Evolutionary conservation across 2,797 vertebrate genomes (phyloP), one percentile per base, ranked within the genome.

Genomic region (Nannoperca australis): DNA sequence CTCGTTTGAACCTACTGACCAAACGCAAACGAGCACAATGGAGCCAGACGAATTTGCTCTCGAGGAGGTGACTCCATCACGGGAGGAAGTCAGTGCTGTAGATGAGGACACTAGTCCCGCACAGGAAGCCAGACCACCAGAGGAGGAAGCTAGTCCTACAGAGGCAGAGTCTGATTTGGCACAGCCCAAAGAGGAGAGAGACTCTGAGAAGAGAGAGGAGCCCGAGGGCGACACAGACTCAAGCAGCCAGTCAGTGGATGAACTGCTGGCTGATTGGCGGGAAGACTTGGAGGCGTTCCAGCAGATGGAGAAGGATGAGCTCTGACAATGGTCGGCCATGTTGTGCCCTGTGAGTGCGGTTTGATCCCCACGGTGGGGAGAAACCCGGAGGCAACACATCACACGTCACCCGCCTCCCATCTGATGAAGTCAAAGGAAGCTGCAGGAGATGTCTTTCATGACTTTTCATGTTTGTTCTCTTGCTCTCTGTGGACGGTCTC

Each of bases 231-330:
- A 95, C 56, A 89, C 69, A 3, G 93, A 94, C 81, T 92, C 93
- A 0, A 80, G 51, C 82, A 92, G 76, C 84, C 96, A 96, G 63
- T 97, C 97, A 53, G 95, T 97, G 91, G 97, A 99, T 81, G 96
- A 97, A 44, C 95, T 99, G 90, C 93, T 99, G 88, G 97, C 97
- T 84, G 98, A 99, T 91, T 99, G 98, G 98, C 97, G 93, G 91
- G 98, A 99, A 94, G 98, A 99, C 91, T 95, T 99, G 95, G 98
- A 99, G 94, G 98, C 97, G 1, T 99, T 99, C 94, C 96, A 97
- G 95, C 97, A 98, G 96, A 99, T 99, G 98, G 98, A 99, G 86
- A 99, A 97, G 85, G 98, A 99, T 79, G 98, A 99, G 91, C 97
- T 99, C 95, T 99, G 97, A 99, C 95, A 94, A 82, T 32, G 15